phyloP scores from a whole-genome alignment of 2,888 invertebrate genomes.

The Tholera decimalis region DNA sequence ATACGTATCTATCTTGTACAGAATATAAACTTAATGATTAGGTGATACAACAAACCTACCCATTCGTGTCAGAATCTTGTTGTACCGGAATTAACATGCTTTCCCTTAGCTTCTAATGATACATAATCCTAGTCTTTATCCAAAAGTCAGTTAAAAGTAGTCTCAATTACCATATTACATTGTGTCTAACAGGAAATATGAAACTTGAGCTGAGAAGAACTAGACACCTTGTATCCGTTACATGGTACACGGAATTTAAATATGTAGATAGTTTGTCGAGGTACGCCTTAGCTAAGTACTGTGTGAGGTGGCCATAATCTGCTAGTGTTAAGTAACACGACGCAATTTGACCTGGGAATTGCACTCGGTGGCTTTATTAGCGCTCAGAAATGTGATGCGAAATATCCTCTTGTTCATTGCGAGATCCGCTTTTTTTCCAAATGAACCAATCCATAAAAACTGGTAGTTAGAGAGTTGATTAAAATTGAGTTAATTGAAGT shows the following conservation, averaged over 20 bases:
- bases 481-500: not conserved
- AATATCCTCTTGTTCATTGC: not conserved
- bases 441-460: conserved; percentile 2
- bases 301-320: conserved; percentile 26
- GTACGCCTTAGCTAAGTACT: conserved; percentile 11
- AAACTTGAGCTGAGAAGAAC: conserved; percentile 50
- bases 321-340: conserved; percentile 43
- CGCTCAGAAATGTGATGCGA: not conserved
- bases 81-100: too few species aligned
- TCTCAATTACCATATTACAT: conserved; percentile 19
- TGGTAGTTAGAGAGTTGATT: too few species aligned
- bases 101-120: not conserved
- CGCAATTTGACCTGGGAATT: conserved; percentile 31
- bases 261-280: conserved; percentile 27
- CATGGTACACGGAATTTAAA: conserved; percentile 53
- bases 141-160: conserved; percentile 6
- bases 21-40: too few species aligned
- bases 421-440: conserved; percentile 2
- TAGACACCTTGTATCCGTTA: conserved; percentile 54
- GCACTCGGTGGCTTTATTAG: conserved; percentile 3
- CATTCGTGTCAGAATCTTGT: too few species aligned
- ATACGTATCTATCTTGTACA: not conserved
- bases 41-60: too few species aligned
- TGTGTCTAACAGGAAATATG: conserved; percentile 52
- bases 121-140: not conserved